Evolutionary conservation across 2,113 vertebrate genomes (phyloP), one percentile per base, ranked within the genome.

Genomic region (Boleophthalmus pectinirostris): DNA sequence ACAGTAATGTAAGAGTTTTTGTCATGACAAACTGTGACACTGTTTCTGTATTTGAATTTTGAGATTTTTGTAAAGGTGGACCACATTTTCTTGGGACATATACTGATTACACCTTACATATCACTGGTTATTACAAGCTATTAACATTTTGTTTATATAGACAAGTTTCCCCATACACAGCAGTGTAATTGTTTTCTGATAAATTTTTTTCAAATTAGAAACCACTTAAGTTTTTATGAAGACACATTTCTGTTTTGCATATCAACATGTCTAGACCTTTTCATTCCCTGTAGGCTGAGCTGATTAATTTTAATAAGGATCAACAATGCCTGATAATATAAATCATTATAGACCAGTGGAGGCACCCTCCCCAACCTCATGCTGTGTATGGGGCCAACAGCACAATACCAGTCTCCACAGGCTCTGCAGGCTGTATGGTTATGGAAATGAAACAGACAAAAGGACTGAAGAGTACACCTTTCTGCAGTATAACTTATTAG

Each of bases 251-350:
- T 61, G 24, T 5, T 6, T 2, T 13, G 12, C n/a, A 57, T 14
- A 12, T 29, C 29, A 29, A 14, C 72, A 56, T 1, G 2, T 71
- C 68, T 78, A 83, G 71, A 74, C 73, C 43, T 51, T 75, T 65
- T 45, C 47, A 33, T n/a, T 68, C 57, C 68, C 75, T 46, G 0
- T 35, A 68, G 79, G 82, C 61, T 78, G 78, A 85, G 75, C 79
- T 85, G 73, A 87, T 88, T 82, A 85, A 85, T 86, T 82, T 72
- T 88, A 86, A 88, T 67, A 68, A 75, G 73, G 53, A 80, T 83
- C 82, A 88, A 90, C 80, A 84, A 82, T 70, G 82, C 82, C 83
- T 83, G 79, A 82, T 87, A 82, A 90, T 90, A 68, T 83, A 83
- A 77, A 88, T 90, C 75, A 86, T 77, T 84, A 86, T 70, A 80